Base-by-base conservation (phyloP, 2,888 invertebrate genomes). In the Drosophila pseudotalamancana region DNA sequence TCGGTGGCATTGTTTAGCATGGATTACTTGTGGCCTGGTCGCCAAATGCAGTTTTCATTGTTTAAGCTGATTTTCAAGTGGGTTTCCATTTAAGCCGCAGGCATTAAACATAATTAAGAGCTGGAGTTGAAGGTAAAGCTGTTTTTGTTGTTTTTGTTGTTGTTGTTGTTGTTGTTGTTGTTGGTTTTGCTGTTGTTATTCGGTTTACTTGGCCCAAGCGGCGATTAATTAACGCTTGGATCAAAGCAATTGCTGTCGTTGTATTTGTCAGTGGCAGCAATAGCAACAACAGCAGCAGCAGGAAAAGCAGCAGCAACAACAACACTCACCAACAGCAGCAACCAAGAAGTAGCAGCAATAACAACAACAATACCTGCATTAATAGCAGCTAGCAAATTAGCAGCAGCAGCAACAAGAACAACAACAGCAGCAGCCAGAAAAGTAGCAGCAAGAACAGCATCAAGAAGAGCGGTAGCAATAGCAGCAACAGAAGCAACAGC, bases 371-470 rank as follows among this genome's bases (percentile, higher is more conserved):
- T 27, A 14, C 5, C 40, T 6, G 25, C 40, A 18, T 6, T 14
- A 19, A 46, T n/a, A n/a, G n/a, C n/a, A n/a, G n/a, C n/a, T n/a
- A n/a, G n/a, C n/a, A n/a, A n/a, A n/a, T n/a, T 62, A 51, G 54
- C 68, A 72, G 42, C 40, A 23, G 0, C 42, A 25, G 25, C 27
- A 27, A 8, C 14, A 42, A 1, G 21, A 21, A 16, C 42, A 14
- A 6, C 40, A 11, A 18, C 42, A 60, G 19, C 60, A 51, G 54
- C 68, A 72, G 42, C 40, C n/a, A n/a, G n/a, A n/a, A n/a, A n/a
- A 23, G 0, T 27, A 25, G 25, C 27, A 27, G 11, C 14, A 42
- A 1, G 21, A 21, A 16, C 42, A 14, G 11, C 40, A 11, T 14
- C 40, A 18, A n/a, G n/a, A n/a, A n/a, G n/a, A 60, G 19, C 60